A percentile compares a stretch with the other conserved stretches of the same genome.
phyloP scores from a whole-genome alignment of 35 echinoderm and acorn worm genomes.

The Amphiura filiformis region DNA sequence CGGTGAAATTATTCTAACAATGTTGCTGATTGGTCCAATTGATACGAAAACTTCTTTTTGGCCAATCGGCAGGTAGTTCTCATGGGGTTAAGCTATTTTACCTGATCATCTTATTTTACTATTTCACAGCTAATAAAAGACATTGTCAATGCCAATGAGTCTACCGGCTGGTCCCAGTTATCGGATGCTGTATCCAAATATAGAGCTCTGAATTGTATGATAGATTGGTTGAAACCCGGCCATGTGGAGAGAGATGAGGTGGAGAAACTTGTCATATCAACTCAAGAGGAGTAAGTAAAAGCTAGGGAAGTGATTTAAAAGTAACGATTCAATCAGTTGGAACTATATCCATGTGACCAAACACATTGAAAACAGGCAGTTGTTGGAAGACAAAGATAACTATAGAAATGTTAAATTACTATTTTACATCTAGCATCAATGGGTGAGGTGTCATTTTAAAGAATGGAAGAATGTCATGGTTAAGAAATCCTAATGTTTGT shows the following conservation, averaged over 20 bases:
- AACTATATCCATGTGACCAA: neutral
- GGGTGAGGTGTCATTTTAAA: neutral
- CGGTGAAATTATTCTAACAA: too few relatives aligned
- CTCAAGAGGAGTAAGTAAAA: conserved; percentile 16
- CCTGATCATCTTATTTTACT: too few relatives aligned
- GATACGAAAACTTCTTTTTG: too few relatives aligned
- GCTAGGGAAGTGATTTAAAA: neutral
- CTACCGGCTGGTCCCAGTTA: conserved; percentile 44
- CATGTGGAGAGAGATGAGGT: conserved; percentile 43
- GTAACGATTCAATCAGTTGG: neutral
- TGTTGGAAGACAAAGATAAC: neutral
- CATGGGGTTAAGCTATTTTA: too few relatives aligned
- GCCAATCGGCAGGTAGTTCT: too few relatives aligned
- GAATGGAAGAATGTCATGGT: neutral
- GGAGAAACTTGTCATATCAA: conserved; percentile 20
- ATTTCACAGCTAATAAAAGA: conserved; percentile 66
- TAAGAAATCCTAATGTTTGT: too few relatives aligned
- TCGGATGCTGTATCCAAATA: conserved; percentile 22
- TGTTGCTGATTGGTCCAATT: too few relatives aligned
- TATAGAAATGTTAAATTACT: neutral
- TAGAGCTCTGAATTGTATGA: conserved; percentile 36
- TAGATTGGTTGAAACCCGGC: conserved; percentile 4
- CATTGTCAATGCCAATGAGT: conserved; percentile 43
- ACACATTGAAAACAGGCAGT: neutral
- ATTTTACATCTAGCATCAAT: too few relatives aligned